Evolutionary conservation across 2,888 invertebrate genomes (phyloP), one percentile per base, ranked within the genome.

Genomic region (Anorthoa munda): DNA sequence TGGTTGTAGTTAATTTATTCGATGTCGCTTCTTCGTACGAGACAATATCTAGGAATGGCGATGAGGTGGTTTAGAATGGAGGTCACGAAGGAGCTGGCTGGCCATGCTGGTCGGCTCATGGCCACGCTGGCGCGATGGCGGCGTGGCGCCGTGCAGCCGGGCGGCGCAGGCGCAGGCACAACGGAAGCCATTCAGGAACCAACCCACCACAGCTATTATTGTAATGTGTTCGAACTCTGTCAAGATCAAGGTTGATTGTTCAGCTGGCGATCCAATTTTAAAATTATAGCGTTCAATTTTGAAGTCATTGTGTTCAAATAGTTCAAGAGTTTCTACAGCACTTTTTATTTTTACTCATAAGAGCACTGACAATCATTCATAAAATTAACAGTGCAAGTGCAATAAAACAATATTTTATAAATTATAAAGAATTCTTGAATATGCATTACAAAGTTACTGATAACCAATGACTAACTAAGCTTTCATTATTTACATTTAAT

Each of bases 11-110:
- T 79, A 84, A 86, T 84, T 77, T 77, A 86, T 85, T 79, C 58
- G 72, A 46, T 69, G 72, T 65, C 31, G 65, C 63, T 79, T 75
- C 82, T 77, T 72, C 72, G 72, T 68, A 56, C 59, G 67, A 71
- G 75, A 83, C 81, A 84, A 81, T 87, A 86, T 69, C 76, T 81
- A 81, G 81, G 79, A 89, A 87, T 89, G 82, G 85, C 78, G 86
- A 82, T 88, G 86, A 86, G 87, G 85, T 87, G 79, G 77, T 86
- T 91, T 87, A 82, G 86, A 87, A 90, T 91, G 91, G 90, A 93
- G 95, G 94, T 94, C 94, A 92, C 88, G 90, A 88, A 88, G 88
- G 82, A 90, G 91, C 92, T 94, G 93, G 93, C 93, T 94, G 92
- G 90, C 39, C 39, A 39, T 86, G 85, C 85, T 91, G 90, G 91